phyloP scores from a whole-genome alignment of 2,888 invertebrate species.

The Spodoptera picta region DNA sequence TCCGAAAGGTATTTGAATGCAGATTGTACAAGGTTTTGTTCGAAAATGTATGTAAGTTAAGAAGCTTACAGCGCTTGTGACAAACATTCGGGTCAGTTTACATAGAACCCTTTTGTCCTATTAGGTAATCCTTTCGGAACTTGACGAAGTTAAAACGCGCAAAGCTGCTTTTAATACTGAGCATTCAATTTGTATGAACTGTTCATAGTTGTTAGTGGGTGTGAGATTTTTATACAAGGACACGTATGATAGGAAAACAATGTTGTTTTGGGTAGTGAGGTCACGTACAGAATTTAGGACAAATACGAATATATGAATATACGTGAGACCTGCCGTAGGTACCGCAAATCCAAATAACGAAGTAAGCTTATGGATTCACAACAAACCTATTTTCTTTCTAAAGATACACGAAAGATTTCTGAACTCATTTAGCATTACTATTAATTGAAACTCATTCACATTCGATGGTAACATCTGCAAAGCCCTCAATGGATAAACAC shows the following conservation, averaged over 20 bases:
- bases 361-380: too few species aligned
- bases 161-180: constrained; percentile 1
- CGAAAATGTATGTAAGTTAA: constrained; percentile 46
- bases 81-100: constrained; percentile 26
- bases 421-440: too few species aligned
- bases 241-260: constrained; percentile 7
- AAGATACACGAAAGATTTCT: too few species aligned
- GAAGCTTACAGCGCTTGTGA: constrained; percentile 32
- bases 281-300: constrained; percentile 27
- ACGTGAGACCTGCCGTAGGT: too few species aligned
- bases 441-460: too few species aligned
- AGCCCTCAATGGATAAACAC: not conserved
- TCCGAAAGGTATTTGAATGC: constrained; percentile 71
- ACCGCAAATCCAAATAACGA: too few species aligned
- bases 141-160: not conserved
- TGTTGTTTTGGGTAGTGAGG: constrained; percentile 5
- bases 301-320: constrained; percentile 1
- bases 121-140: constrained; percentile 3
- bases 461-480: not conserved
- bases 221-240: not conserved
- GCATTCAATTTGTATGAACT: constrained; percentile 1
- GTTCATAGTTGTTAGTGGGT: not conserved
- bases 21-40: constrained; percentile 62
- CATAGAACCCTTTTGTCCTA: constrained; percentile 18
- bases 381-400: too few species aligned